Evolutionary conservation across 2,797 vertebrate species (phyloP).

Genomic region (Loriculus beryllinus): DNA sequence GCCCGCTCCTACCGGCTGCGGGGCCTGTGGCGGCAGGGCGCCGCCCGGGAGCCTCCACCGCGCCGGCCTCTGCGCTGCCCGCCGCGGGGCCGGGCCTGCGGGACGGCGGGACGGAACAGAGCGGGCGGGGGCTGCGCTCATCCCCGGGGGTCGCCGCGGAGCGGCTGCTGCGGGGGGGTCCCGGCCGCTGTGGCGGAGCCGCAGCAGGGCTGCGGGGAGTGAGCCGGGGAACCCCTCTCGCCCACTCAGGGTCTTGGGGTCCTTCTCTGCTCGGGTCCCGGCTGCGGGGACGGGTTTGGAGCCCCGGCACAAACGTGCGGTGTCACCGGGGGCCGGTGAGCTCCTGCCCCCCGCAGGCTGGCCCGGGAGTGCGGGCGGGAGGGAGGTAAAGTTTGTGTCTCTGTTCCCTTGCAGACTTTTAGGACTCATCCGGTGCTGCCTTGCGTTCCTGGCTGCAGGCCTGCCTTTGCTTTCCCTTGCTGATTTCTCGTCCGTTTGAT

Average conservation of each 20-base stretch:
- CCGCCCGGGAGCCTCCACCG: neutral
- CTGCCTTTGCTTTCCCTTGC: neutral
- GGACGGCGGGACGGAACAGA: neutral
- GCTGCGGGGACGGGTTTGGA: accelerated
- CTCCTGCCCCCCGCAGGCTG: neutral
- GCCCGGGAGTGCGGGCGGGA: neutral
- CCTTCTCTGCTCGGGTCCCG: neutral
- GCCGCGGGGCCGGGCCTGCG: neutral
- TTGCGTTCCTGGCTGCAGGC: neutral
- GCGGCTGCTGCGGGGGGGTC: neutral
- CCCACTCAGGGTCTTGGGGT: neutral
- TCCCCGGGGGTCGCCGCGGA: neutral
- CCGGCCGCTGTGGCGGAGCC: neutral
- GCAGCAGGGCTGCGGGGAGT: neutral
- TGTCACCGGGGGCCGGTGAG: neutral
- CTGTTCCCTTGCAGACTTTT: neutral
- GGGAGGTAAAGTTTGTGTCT: neutral
- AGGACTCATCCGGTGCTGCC: neutral
- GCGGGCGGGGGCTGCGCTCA: too few species aligned
- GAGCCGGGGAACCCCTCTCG: neutral
- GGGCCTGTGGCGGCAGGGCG: neutral
- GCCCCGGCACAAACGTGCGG: neutral
- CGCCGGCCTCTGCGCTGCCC: neutral
- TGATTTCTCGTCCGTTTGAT: accelerated
- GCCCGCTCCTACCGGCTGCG: neutral